Conservation (phyloP, 2,888 invertebrate species). For the Baccha elongata region DNA sequence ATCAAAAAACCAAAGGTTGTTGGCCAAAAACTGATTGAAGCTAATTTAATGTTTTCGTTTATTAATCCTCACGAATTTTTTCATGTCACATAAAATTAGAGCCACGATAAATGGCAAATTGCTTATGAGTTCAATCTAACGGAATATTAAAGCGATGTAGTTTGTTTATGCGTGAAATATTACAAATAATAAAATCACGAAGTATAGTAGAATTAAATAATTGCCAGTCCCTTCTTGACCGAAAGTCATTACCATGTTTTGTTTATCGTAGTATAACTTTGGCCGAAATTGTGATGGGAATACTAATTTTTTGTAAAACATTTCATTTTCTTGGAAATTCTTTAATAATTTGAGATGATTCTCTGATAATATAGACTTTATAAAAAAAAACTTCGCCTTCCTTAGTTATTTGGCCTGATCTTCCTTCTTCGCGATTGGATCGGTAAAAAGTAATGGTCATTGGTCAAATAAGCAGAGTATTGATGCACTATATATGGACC, state of each 20-base stretch:
- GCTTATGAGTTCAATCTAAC: constrained; percentile 41
- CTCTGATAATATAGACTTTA: constrained; percentile 9
- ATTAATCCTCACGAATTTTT: constrained; percentile 42
- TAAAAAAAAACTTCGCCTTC: constrained; percentile 1
- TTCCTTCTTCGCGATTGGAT: too few species aligned
- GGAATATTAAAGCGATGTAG: constrained; percentile 17
- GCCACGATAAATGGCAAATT: constrained; percentile 52
- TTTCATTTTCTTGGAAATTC: constrained; percentile 12
- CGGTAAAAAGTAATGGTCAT: too few species aligned
- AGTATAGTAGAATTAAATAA: background rate
- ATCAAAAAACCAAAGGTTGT: constrained; percentile 41
- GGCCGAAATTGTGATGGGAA: constrained; percentile 2
- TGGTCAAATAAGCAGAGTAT: too few species aligned
- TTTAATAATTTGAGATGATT: background rate
- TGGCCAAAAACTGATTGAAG: constrained; percentile 47
- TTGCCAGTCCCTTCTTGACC: constrained; percentile 36
- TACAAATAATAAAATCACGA: background rate
- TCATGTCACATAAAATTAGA: constrained; percentile 61
- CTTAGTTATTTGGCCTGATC: too few species aligned
- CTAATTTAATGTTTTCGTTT: background rate
- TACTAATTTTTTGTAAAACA: background rate
- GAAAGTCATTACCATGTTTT: background rate
- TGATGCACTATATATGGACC: too few species aligned
- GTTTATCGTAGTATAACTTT: background rate
- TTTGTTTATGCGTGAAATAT: constrained; percentile 23